Evolutionary conservation across 1,140 invertebrate genomes (phyloP).

Genomic region (Drosophila auraria): DNA sequence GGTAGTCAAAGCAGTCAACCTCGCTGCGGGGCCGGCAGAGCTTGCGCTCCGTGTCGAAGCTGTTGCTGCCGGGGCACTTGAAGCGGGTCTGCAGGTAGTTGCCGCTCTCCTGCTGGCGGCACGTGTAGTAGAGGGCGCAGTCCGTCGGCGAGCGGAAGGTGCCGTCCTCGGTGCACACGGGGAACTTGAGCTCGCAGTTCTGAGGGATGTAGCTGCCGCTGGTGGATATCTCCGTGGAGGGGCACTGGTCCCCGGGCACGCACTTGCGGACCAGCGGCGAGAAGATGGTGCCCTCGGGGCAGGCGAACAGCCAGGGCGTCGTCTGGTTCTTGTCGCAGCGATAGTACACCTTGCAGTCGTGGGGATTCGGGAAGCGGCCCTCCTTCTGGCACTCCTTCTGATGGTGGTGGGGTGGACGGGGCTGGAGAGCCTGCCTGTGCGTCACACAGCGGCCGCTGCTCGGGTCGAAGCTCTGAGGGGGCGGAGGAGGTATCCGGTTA

Average conservation of each 20-base stretch:
- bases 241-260: slow-evolving; percentile 62
- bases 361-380: slow-evolving; percentile 73
- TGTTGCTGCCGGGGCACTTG: slow-evolving; percentile 70
- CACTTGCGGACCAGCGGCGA: slow-evolving; percentile 70
- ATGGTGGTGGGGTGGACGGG: background rate
- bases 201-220: slow-evolving; percentile 70
- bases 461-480: slow-evolving; percentile 59
- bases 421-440: slow-evolving; percentile 17
- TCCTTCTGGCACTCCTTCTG: slow-evolving; percentile 46
- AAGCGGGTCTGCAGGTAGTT: slow-evolving; percentile 81
- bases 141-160: slow-evolving; percentile 81
- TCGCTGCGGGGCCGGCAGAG: slow-evolving; percentile 58
- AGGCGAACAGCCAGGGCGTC: slow-evolving; percentile 65
- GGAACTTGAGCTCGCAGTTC: slow-evolving; percentile 76
- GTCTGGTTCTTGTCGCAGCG: slow-evolving; percentile 71
- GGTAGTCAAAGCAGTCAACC: slow-evolving; percentile 49
- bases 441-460: slow-evolving; percentile 61
- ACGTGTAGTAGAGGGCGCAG: slow-evolving; percentile 84
- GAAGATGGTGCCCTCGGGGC: slow-evolving; percentile 74
- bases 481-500: background rate
- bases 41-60: slow-evolving; percentile 58
- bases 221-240: slow-evolving; percentile 69
- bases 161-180: slow-evolving; percentile 74
- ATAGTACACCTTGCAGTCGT: slow-evolving; percentile 79
- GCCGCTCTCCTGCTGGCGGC: slow-evolving; percentile 65